A percentile compares a stretch with the other conserved stretches of the same genome.
phyloP scores from a whole-genome alignment of 2,113 vertebrate genomes.

The Pelobates fuscus region DNA sequence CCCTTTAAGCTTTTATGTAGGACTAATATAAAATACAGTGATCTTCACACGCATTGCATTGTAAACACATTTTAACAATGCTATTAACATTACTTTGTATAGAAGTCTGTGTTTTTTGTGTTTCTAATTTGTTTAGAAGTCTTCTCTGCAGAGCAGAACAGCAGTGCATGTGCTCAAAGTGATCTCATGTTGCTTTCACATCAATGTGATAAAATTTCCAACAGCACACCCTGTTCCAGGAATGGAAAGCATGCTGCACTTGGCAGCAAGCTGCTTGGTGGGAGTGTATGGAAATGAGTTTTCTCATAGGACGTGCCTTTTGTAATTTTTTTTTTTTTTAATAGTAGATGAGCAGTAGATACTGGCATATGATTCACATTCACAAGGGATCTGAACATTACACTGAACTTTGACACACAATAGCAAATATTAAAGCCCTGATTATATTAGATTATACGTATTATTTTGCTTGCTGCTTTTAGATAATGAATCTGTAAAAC shows the following conservation, averaged over 20 bases:
- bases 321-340: slow-evolving; percentile 31
- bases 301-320: slow-evolving; percentile 59
- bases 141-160: slow-evolving; percentile 55
- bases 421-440: too few relatives aligned
- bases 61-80: neutral
- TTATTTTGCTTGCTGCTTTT: too few relatives aligned
- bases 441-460: too few relatives aligned
- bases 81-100: too few relatives aligned
- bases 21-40: too few relatives aligned
- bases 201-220: slow-evolving; percentile 62
- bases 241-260: slow-evolving; percentile 61
- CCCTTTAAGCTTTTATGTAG: too few relatives aligned
- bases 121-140: neutral
- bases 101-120: neutral
- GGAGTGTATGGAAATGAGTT: slow-evolving; percentile 61
- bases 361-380: slow-evolving; percentile 48
- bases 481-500: too few relatives aligned
- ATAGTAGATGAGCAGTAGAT: slow-evolving; percentile 53
- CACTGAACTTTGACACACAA: slow-evolving; percentile 53
- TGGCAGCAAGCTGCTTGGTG: slow-evolving; percentile 66
- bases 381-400: slow-evolving; percentile 52
- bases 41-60: too few relatives aligned
- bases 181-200: slow-evolving; percentile 62
- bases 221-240: slow-evolving; percentile 63
- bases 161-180: slow-evolving; percentile 67